Evolutionary conservation across 1,140 invertebrate genomes (phyloP), one percentile per base, ranked within the genome.

Genomic region (Popillia japonica): DNA sequence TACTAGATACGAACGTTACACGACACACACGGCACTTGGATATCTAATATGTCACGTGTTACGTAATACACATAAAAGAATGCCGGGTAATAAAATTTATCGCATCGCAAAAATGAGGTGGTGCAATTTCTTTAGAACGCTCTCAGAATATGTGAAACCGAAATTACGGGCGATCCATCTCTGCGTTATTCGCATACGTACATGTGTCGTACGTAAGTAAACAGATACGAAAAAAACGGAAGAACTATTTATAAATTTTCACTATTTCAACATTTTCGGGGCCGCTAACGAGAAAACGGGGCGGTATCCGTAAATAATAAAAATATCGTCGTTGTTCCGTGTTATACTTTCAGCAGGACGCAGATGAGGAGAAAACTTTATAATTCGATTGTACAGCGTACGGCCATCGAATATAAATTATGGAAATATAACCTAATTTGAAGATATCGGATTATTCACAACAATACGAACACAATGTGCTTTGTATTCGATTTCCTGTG

Each of bases 381-480:
- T 82, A 79, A 82, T 82, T 82, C 79, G 79, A 82, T 82, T 81
- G 81, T 80, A 73, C 61, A 48, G 79, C 74, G 79, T 77, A 78
- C 81, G 79, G 78, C 61, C 80, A 76, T 82, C 77, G 80, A 82
- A 81, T 82, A 72, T 77, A 82, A 82, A 82, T 82, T 82, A 82
- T 82, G 81, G 79, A 82, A 80, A 81, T 81, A 81, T 78, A 81
- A 80, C 79, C 79, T 80, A 79, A 81, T 82, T 81, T 80, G 80
- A 40, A 79, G 74, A 80, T 81, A 82, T 82, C 81, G 81, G 78
- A 81, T 82, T 82, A 82, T 82, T 79, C 81, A 82, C 68, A 79
- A 82, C 55, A 80, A 82, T 76, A 81, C 64, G 64, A 42, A 78
- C 42, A 78, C 77, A 80, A 78, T 76, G 72, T 80, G 75, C 77